Base-by-base conservation (phyloP, 2,797 vertebrate species). In the Hipposideros larvatus region DNA sequence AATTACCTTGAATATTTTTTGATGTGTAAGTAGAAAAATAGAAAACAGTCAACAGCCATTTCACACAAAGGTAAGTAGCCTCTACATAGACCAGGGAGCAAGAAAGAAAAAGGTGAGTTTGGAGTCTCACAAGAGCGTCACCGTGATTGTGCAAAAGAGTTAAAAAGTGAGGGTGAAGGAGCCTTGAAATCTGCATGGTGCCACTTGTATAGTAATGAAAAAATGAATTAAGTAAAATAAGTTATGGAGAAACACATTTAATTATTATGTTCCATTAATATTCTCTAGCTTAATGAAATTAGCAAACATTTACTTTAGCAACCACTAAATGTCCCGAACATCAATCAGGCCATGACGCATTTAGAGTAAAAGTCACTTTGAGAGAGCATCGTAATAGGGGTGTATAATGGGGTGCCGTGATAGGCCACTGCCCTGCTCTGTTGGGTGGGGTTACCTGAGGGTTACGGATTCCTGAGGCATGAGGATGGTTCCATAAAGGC, bases 341-440 rank as follows among this genome's bases (percentile, higher is more conserved):
- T 43, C 10, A 26, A 74, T 31, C 14, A 61, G 46, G 19, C 11
- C 7, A 3, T 8, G 5, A 14, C 2, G 7, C n/a, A 34, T 22
- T 63, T 7, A 71, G 6, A 59, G 18, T 4, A 53, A 26, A 91
- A 88, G n/a, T 6, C 5, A 14, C 7, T 10, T 34, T 13, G 53
- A 5, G 9, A n/a, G 26, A 7, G 1, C 11, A 24, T 6, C 19
- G 22, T 21, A 28, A 41, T 1, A 28, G 11, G 34, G 15, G 14
- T 1, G 2, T 6, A 2, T 7, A 5, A 11, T 0, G 0, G 4
- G 48, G 9, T 41, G 8, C 57, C 22, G 5, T 5, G 1, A 24
- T 3, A 21, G 14, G 59, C 19, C 9, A 15, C 41, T 53, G 43
- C 13, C 18, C 34, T 31, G n/a, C 53, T 55, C 34, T 28, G 22